Evolutionary conservation across 2,797 vertebrate species (phyloP).

Genomic region (Melanotaenia parkinsoni): DNA sequence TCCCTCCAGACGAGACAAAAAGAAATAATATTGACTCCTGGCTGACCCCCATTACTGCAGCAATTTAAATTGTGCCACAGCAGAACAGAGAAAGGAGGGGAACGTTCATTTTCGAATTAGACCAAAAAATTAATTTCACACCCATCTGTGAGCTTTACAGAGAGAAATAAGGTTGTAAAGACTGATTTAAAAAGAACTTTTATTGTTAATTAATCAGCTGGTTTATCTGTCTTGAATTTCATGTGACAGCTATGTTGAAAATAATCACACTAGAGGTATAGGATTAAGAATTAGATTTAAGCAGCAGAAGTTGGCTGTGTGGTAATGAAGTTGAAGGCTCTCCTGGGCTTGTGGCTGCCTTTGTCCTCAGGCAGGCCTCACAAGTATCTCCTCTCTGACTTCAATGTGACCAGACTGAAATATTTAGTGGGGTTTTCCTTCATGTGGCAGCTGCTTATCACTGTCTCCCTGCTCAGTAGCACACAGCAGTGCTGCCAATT

Average conservation of each 20-base stretch:
- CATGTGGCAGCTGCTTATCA: slow-evolving; percentile 41
- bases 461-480: slow-evolving; percentile 41
- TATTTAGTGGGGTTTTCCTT: slow-evolving; percentile 22
- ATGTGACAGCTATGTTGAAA: slow-evolving; percentile 71
- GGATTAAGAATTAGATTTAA: slow-evolving; percentile 80
- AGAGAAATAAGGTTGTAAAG: slow-evolving; percentile 77
- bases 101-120: slow-evolving; percentile 85
- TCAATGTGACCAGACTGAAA: slow-evolving; percentile 48
- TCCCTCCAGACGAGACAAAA: slow-evolving; percentile 85
- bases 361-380: slow-evolving; percentile 60
- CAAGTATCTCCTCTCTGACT: slow-evolving; percentile 18
- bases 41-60: slow-evolving; percentile 88
- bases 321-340: slow-evolving; percentile 69
- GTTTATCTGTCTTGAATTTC: slow-evolving; percentile 78
- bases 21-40: slow-evolving; percentile 89
- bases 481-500: slow-evolving; percentile 59
- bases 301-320: slow-evolving; percentile 59
- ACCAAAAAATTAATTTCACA: slow-evolving; percentile 85
- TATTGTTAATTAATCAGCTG: slow-evolving; percentile 85
- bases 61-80: slow-evolving; percentile 84
- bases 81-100: slow-evolving; percentile 70
- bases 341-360: slow-evolving; percentile 55
- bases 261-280: slow-evolving; percentile 72
- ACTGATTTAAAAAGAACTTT: slow-evolving; percentile 64
- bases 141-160: slow-evolving; percentile 73